These are phyloP conservation scores for Deroplatys truncata DNA, from an alignment of 2,888 invertebrate species.

Conservation along the genomic window DNA sequence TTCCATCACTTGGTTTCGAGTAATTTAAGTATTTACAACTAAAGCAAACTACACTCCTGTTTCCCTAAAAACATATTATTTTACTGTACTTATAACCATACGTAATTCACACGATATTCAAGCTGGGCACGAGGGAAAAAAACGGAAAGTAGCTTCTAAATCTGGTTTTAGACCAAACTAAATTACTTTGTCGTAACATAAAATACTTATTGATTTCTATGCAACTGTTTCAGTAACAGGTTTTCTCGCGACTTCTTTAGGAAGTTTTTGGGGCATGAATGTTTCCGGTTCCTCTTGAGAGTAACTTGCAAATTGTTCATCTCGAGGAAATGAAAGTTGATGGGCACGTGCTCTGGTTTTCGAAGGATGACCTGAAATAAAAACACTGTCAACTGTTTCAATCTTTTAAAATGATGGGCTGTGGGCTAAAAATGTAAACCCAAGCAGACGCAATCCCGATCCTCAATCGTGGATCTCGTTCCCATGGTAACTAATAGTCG, in stretches of 20 bases:
- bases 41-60: no score
- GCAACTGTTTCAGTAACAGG: background rate
- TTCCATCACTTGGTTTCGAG: no score
- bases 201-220: no score
- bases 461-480: background rate
- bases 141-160: no score
- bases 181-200: no score
- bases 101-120: no score
- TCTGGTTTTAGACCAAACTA: no score
- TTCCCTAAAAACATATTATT: no score
- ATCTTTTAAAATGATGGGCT: background rate
- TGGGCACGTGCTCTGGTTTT: background rate
- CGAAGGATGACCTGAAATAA: background rate
- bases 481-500: background rate
- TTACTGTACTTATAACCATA: no score
- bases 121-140: no score
- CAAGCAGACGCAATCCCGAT: background rate
- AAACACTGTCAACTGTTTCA: background rate
- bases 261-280: background rate
- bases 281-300: background rate
- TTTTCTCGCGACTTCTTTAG: background rate
- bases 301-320: background rate
- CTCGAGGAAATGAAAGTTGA: background rate
- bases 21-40: no score
- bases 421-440: background rate